A percentile compares a stretch with the other conserved stretches of the same genome.
Evolutionary conservation across 2,113 vertebrate genomes (phyloP).

Genomic region (Gopherus flavomarginatus): DNA sequence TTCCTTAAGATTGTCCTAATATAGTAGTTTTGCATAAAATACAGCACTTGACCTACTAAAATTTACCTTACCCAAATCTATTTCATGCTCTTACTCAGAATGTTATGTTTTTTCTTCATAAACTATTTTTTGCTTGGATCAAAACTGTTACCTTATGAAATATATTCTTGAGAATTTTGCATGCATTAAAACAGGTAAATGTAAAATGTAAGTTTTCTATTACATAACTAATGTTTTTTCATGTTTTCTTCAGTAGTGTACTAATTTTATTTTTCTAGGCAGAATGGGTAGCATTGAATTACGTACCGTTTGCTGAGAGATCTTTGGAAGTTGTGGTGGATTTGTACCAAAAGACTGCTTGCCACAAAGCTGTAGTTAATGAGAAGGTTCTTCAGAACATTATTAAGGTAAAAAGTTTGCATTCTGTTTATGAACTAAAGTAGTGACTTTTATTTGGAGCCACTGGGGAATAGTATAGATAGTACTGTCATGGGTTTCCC

Average conservation of each 20-base stretch:
- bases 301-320: constrained; percentile 97
- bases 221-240: background rate
- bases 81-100: constrained; percentile 56
- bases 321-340: constrained; percentile 97
- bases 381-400: constrained; percentile 96
- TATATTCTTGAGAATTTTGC: constrained; percentile 73
- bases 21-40: constrained; percentile 74
- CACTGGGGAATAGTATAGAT: background rate
- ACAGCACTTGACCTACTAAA: constrained; percentile 59
- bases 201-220: constrained; percentile 58
- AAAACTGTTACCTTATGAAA: constrained; percentile 40
- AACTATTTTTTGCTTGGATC: constrained; percentile 68
- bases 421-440: background rate
- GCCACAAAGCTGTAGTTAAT: constrained; percentile 97
- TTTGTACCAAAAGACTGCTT: constrained; percentile 98
- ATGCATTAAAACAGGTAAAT: constrained; percentile 71
- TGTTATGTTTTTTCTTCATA: constrained; percentile 46
- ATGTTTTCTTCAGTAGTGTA: background rate
- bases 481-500: too few species aligned
- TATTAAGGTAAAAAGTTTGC: constrained; percentile 88
- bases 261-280: constrained; percentile 85
- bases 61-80: constrained; percentile 65
- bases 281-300: constrained; percentile 99
- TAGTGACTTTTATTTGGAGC: background rate
- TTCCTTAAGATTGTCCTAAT: constrained; percentile 84